Percentiles rank a stretch among this genome's conserved stretches.
Conservation (phyloP, 35 echinoderm and acorn worm species). For the Amphiura filiformis region DNA sequence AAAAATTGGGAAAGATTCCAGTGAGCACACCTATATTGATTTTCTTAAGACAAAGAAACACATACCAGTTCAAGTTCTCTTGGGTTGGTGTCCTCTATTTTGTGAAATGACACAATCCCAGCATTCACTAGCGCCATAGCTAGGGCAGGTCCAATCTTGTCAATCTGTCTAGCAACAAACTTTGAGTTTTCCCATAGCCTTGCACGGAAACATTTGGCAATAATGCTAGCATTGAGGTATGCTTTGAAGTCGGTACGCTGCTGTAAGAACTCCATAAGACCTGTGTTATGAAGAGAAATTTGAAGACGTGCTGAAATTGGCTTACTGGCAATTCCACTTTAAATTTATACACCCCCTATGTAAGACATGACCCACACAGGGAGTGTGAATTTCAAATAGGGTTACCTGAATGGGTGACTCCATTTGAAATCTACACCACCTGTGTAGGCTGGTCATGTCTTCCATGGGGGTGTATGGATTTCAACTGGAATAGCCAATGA, state of each 20-base stretch:
- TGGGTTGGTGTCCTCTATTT: conserved; percentile 66
- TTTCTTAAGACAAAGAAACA: neutral
- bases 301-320: too few species aligned
- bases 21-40: neutral
- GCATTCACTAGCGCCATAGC: conserved; percentile 73
- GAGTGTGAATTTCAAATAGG: too few species aligned
- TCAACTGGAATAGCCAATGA: too few species aligned
- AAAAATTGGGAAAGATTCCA: neutral
- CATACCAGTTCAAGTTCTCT: conserved; percentile 81
- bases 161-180: conserved; percentile 63
- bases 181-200: conserved; percentile 84
- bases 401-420: too few species aligned
- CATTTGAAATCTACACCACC: too few species aligned
- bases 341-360: too few species aligned
- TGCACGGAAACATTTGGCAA: conserved; percentile 67
- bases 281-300: conserved; percentile 33
- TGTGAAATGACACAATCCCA: conserved; percentile 59
- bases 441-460: too few species aligned
- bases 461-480: too few species aligned
- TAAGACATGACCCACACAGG: too few species aligned
- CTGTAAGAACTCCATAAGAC: conserved; percentile 53
- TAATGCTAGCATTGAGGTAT: conserved; percentile 44
- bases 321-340: too few species aligned
- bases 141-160: conserved; percentile 62
- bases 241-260: conserved; percentile 47